Evolutionary conservation across 2,113 vertebrate species (phyloP), one percentile per base, ranked within the genome.

Genomic region (Aptenodytes patagonicus): DNA sequence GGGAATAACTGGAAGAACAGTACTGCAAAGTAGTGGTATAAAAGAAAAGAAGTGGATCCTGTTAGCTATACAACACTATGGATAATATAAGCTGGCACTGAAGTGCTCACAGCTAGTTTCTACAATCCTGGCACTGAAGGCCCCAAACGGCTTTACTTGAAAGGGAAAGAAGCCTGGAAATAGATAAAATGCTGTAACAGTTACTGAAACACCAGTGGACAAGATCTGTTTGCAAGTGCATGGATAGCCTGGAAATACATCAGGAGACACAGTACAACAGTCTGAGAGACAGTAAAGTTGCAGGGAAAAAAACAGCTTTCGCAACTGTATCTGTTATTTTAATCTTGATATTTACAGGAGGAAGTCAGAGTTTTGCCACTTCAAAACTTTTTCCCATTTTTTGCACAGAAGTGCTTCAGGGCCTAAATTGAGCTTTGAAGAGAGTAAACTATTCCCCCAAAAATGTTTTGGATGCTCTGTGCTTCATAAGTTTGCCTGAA

Each of bases 91-190:
- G 52, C 89, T 76, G 69, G 57, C 47, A 92, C 86, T 82, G 83
- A 96, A 97, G 91, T 55, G 80, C 75, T 94, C 96, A 94, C 92
- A 95, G 95, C 78, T 80, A 97, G 90, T 95, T 94, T 95, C 96
- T 93, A 94, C 94, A 95, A 97, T 82, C 68, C 86, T 82, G 61
- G 89, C 42, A 90, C 55, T 82, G 77, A 93, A 83, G 83, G 68
- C 83, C 57, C 46, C 80, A 95, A 90, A 94, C 88, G 89, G 90
- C 83, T 94, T 95, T 69, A 91, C 96, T 93, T 96, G 72, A 97
- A 97, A 97, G 75, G 62, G 58, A 91, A 94, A 83, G 82, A 92
- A 89, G 38, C 76, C 91, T 96, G 49, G 88, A 96, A 95, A 97
- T 65, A 95, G 95, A 95, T 93, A 88, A 97, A 96, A 96, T 89